Conservation (phyloP, 53 echinoderm and acorn worm genomes). For the Hippasteria phrygiana region DNA sequence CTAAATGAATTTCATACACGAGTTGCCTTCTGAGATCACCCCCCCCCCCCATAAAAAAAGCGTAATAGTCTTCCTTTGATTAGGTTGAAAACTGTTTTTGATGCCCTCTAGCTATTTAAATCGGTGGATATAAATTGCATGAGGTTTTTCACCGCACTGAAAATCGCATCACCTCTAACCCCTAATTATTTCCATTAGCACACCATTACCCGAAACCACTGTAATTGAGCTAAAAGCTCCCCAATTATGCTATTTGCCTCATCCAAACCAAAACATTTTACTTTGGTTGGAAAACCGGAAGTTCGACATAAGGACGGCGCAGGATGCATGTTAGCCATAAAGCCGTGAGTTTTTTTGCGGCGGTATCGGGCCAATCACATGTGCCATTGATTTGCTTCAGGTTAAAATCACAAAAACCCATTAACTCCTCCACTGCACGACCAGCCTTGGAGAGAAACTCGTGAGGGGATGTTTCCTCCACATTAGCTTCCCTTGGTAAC, state of each 20-base stretch:
- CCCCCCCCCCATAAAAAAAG: background rate
- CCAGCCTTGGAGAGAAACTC: conserved; percentile 20
- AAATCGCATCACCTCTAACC: background rate
- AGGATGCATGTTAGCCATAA: conserved; percentile 6
- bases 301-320: background rate
- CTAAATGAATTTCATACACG: background rate
- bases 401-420: conserved; percentile 64
- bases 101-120: background rate
- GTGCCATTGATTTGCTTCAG: conserved; percentile 40
- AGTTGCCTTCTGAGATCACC: background rate
- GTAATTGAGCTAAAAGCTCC: conserved; percentile 43
- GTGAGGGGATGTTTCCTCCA: conserved; percentile 8
- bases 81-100: background rate
- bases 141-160: background rate
- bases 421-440: conserved; percentile 39
- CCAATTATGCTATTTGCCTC: conserved; percentile 9
- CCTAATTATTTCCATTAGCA: conserved; percentile 27
- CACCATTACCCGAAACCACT: background rate
- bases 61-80: background rate
- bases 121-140: background rate
- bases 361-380: conserved; percentile 37
- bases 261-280: background rate
- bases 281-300: background rate
- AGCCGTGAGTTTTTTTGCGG: background rate
- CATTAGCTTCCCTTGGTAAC: background rate